phyloP scores from a whole-genome alignment of 2,797 vertebrate species.

The Poecilia velifera region DNA sequence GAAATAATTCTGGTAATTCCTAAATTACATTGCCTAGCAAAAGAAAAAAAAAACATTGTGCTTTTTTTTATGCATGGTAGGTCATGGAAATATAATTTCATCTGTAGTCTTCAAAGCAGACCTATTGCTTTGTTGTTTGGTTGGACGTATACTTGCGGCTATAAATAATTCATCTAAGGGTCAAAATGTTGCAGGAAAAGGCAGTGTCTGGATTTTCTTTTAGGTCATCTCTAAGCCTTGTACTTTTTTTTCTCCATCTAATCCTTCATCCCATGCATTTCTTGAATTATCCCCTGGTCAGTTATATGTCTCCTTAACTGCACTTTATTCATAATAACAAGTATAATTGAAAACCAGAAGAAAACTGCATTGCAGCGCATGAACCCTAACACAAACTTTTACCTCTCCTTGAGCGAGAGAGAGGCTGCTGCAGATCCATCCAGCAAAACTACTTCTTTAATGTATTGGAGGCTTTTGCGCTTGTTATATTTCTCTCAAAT shows the following conservation, averaged over 20 bases:
- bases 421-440: not conserved
- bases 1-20: not conserved
- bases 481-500: slow-evolving; percentile 5
- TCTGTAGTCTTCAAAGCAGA: not conserved
- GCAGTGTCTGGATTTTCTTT: not conserved
- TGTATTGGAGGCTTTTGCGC: not conserved
- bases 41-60: not conserved
- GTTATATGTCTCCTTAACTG: not conserved
- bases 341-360: not conserved
- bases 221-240: not conserved
- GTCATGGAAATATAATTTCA: not conserved
- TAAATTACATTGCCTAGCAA: not conserved
- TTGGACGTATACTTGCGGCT: not conserved
- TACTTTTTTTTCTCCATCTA: not conserved
- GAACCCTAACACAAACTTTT: not conserved
- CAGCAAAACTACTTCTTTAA: not conserved
- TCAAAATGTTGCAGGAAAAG: not conserved
- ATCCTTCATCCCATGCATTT: not conserved
- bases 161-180: not conserved
- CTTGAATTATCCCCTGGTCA: not conserved
- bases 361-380: not conserved
- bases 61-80: not conserved
- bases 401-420: not conserved
- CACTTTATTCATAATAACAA: not conserved
- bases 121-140: not conserved